Evolutionary conservation across 2,888 invertebrate species (phyloP).

Genomic region (Isoperla grammatica): DNA sequence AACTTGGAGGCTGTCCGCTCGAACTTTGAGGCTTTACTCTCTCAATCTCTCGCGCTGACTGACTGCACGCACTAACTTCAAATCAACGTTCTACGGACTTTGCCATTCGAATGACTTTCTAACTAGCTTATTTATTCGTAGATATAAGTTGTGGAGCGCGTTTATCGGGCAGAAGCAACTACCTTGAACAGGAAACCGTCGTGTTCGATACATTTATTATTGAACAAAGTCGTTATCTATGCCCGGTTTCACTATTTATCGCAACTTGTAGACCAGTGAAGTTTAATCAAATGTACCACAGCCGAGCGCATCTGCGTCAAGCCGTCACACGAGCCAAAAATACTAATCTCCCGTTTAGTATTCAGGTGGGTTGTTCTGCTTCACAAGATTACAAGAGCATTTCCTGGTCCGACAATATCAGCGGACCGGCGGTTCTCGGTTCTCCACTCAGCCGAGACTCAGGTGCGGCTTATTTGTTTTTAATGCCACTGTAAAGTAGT

Average conservation of each 20-base stretch:
- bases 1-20: too few species aligned
- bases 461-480: constrained; percentile 18
- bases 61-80: not conserved
- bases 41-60: constrained; percentile 7
- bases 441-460: not conserved
- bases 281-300: constrained; percentile 7
- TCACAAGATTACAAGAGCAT: constrained; percentile 14
- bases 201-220: too few species aligned
- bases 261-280: too few species aligned
- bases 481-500: constrained; percentile 19
- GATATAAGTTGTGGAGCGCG: too few species aligned
- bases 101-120: too few species aligned
- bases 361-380: not conserved
- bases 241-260: too few species aligned
- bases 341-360: constrained; percentile 16
- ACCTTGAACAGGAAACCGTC: too few species aligned
- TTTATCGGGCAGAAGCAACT: too few species aligned
- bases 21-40: not conserved
- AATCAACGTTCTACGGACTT: too few species aligned
- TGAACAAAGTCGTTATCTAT: too few species aligned
- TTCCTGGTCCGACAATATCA: not conserved
- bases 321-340: constrained; percentile 10
- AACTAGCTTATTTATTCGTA: too few species aligned
- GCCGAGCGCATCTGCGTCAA: constrained; percentile 7
- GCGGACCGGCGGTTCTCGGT: not conserved